These are phyloP conservation scores for Hydrozoanthus gracilis DNA, from an alignment of 92 coral and sea anemone species.

Conservation along the genomic window DNA sequence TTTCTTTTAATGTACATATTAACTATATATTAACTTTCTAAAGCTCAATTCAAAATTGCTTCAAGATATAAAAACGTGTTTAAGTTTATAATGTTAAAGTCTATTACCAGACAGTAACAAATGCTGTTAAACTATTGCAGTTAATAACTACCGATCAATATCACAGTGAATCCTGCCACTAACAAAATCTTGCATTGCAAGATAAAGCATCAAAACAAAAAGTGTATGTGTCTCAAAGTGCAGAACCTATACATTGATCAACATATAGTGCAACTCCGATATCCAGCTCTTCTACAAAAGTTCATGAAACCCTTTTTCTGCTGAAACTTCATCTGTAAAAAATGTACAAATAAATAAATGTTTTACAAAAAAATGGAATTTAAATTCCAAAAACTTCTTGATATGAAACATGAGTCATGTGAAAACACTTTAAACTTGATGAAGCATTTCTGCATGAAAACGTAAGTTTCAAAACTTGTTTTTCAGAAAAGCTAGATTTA, in stretches of 20 bases:
- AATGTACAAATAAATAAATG: neutral
- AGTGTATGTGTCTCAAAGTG: conserved; percentile 31
- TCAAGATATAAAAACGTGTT: neutral
- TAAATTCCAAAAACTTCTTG: neutral
- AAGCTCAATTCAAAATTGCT: neutral
- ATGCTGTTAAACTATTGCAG: neutral
- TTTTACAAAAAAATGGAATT: neutral
- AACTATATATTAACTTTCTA: neutral
- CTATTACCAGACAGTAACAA: conserved; percentile 48
- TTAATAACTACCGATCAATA: neutral
- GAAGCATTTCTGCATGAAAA: neutral
- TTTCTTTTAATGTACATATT: too few species aligned
- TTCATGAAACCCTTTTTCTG: neutral
- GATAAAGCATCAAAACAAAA: conserved; percentile 47
- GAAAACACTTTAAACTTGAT: neutral
- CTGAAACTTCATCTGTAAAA: neutral
- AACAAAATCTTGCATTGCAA: conserved; percentile 60
- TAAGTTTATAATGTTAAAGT: conserved; percentile 10
- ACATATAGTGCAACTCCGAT: conserved; percentile 25
- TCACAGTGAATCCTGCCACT: conserved; percentile 51
- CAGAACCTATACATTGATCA: conserved; percentile 11
- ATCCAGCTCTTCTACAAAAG: neutral
- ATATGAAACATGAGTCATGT: neutral
- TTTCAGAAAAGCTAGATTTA: neutral
- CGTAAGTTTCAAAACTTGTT: neutral